Evolutionary conservation across 1,140 invertebrate species (phyloP), one percentile per base, ranked within the genome.

Genomic region (Phenacoccus solenopsis): DNA sequence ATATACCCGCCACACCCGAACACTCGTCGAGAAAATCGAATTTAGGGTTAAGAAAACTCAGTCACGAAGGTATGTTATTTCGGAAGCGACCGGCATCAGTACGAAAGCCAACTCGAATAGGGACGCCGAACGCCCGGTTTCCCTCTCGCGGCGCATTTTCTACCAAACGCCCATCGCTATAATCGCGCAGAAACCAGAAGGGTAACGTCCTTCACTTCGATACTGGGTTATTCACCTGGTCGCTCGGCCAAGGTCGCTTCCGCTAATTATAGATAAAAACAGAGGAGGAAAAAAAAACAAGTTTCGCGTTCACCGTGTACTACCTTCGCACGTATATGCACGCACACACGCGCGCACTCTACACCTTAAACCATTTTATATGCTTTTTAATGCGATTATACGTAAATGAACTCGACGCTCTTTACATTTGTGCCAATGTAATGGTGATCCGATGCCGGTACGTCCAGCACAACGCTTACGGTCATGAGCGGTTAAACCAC

Each of bases 151-250:
- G 59, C 59, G 59, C 59, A 64, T 27, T 64, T 27, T 64, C 12
- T 49, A 16, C 59, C 10, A 27, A 64, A 64, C 59, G 59, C 59
- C 59, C 59, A 64, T 64, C 20, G 25, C 22, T 64, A 24, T 27
- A 64, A 64, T 64, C 59, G 59, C 59, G 59, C 59, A 64, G 59
- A 64, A 64, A 64, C 59, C 22, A 64, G 59, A 64, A 64, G 59
- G 59, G 59, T 64, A 64, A 64, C 59, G 59, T 64, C 59, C 59
- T 64, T 64, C 59, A 64, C 59, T 24, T 5, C 59, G 59, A 64
- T 64, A 64, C 59, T 64, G 59, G 59, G 59, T 64, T 64, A 64
- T 64, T 64, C 59, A 64, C 59, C 59, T 64, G 59, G 59, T 64
- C 59, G 59, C 59, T 64, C 59, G 59, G 59, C 59, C 59, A 64